These are phyloP conservation scores for Oxyruncus cristatus DNA, from an alignment of 2,113 vertebrate species.

Conservation along the genomic window DNA sequence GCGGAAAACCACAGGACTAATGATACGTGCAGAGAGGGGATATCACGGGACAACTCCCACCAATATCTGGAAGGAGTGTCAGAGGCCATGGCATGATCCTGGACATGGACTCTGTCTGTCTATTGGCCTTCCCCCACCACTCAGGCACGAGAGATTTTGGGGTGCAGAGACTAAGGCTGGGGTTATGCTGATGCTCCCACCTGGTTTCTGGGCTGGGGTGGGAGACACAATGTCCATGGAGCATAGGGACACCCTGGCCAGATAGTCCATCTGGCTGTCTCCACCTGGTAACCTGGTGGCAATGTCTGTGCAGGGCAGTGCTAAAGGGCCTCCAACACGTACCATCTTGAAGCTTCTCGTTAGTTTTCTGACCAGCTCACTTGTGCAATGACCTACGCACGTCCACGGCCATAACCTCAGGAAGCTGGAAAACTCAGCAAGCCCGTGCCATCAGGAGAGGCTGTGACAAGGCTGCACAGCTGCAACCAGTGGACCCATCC, in stretches of 20 bases:
- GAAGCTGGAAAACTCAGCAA: not conserved
- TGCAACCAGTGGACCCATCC: fast-evolving
- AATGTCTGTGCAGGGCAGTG: not conserved
- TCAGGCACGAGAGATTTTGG: not conserved
- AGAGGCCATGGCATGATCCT: not conserved
- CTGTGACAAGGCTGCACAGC: not conserved
- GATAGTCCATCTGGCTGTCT: not conserved
- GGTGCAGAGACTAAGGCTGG: not conserved
- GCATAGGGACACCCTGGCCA: not conserved
- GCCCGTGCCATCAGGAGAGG: not conserved
- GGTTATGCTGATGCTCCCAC: not conserved
- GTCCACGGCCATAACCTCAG: not conserved
- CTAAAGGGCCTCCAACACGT: not conserved
- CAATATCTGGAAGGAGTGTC: not conserved
- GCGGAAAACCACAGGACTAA: not conserved
- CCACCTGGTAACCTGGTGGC: not conserved
- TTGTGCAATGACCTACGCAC: not conserved
- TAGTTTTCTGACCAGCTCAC: not conserved
- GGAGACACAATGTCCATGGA: not conserved
- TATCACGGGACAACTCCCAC: not conserved
- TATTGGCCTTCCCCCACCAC: not conserved
- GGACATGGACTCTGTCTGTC: not conserved
- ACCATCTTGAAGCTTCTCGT: not conserved
- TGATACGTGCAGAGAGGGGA: fast-evolving
- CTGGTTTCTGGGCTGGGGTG: not conserved